phyloP scores from a whole-genome alignment of 2,113 vertebrate genomes.

The Phoxinus phoxinus region DNA sequence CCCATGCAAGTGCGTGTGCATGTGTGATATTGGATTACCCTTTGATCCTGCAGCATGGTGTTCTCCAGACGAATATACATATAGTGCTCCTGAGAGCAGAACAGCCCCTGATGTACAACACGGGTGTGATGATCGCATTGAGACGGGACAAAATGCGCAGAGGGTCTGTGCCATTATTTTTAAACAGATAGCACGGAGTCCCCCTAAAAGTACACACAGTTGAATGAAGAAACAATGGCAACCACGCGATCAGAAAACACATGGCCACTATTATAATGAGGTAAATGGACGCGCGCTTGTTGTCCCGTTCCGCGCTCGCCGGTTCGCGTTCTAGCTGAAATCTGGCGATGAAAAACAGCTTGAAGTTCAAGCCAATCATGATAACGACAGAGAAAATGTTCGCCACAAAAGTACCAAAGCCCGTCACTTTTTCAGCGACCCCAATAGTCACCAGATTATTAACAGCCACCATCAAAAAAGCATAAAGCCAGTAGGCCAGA shows the following conservation, averaged over 20 bases:
- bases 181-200: constrained; percentile 63
- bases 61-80: constrained; percentile 72
- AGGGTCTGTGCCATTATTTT: constrained; percentile 75
- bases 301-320: constrained; percentile 69
- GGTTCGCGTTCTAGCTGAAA: constrained; percentile 72
- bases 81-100: constrained; percentile 65
- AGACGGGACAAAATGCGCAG: constrained; percentile 74
- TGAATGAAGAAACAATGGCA: constrained; percentile 72
- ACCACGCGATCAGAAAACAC: constrained; percentile 74
- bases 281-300: constrained; percentile 72
- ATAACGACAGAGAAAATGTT: constrained; percentile 72
- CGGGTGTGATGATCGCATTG: constrained; percentile 72
- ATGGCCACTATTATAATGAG: constrained; percentile 74
- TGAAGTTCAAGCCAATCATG: constrained; percentile 77
- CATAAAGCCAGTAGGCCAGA: constrained; percentile 73
- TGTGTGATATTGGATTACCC: not conserved
- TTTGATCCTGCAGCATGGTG: constrained; percentile 55
- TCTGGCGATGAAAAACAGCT: constrained; percentile 73
- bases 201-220: constrained; percentile 65
- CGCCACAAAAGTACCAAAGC: constrained; percentile 67
- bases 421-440: constrained; percentile 63
- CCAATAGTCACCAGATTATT: constrained; percentile 67
- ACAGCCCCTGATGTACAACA: constrained; percentile 77
- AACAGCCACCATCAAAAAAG: constrained; percentile 69
- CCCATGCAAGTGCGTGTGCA: not conserved